Conservation (phyloP, 2,888 invertebrate species). For the Barypeithes pellucidus region DNA sequence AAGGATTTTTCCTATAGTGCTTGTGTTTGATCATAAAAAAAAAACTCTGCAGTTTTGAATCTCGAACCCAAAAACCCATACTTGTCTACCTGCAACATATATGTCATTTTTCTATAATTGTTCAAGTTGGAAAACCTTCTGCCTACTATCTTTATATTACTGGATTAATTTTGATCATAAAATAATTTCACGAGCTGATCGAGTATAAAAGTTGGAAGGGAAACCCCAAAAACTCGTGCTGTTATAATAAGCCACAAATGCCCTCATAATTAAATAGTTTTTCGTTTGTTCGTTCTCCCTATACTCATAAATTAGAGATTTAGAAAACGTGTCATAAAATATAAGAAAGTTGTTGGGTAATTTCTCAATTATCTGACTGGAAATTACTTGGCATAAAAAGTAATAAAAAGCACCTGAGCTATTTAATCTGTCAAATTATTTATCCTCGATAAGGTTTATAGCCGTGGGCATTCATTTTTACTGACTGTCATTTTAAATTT, state of each 20-base stretch:
- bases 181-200: background rate
- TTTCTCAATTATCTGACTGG: constrained; percentile 62
- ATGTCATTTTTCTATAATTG: no score
- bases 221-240: background rate
- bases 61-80: no score
- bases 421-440: constrained; percentile 57
- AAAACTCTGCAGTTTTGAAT: no score
- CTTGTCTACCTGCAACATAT: no score
- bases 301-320: constrained; percentile 55
- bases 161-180: background rate
- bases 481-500: constrained; percentile 14
- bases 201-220: background rate
- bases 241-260: background rate
- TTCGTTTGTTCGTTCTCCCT: constrained; percentile 5
- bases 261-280: background rate
- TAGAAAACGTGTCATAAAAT: constrained; percentile 56
- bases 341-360: constrained; percentile 60
- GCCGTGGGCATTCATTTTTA: constrained; percentile 27
- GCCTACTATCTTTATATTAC: no score
- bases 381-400: constrained; percentile 47
- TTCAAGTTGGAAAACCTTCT: no score
- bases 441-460: constrained; percentile 15
- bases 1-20: no score
- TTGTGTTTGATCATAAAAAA: no score
- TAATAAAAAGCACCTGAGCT: constrained; percentile 62